Evolutionary conservation across 1,140 invertebrate species (phyloP).

Genomic region (Amyelois transitella): DNA sequence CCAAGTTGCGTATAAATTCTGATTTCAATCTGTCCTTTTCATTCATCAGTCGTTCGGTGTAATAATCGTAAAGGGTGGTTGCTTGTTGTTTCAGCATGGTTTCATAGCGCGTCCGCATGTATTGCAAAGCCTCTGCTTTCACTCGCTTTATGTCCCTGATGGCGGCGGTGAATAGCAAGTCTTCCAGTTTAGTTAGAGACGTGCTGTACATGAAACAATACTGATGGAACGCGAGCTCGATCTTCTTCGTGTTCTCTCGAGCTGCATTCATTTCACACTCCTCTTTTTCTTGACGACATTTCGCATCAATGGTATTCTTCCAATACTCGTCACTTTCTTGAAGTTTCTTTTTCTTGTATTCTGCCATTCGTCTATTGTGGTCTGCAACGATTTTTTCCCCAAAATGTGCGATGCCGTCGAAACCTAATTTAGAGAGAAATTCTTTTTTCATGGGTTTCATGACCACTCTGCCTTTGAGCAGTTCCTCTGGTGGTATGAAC

Average conservation of each 20-base stretch:
- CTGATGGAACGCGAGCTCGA: slow-evolving; percentile 43
- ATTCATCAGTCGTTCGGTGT: slow-evolving; percentile 31
- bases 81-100: slow-evolving; percentile 42
- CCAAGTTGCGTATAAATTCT: slow-evolving; percentile 34
- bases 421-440: slow-evolving; percentile 36
- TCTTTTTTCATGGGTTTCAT: slow-evolving; percentile 44
- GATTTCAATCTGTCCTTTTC: slow-evolving; percentile 38
- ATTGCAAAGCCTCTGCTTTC: slow-evolving; percentile 26
- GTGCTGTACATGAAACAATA: slow-evolving; percentile 40
- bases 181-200: slow-evolving; percentile 45
- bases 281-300: slow-evolving; percentile 28
- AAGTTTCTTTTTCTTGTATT: slow-evolving; percentile 33
- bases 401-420: slow-evolving; percentile 34
- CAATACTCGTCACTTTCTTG: slow-evolving; percentile 39
- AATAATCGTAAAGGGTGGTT: slow-evolving; percentile 38
- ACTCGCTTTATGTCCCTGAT: slow-evolving; percentile 35
- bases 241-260: slow-evolving; percentile 36
- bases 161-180: slow-evolving; percentile 36
- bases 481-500: slow-evolving; percentile 45
- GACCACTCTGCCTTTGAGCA: slow-evolving; percentile 39
- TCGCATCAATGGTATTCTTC: slow-evolving; percentile 29
- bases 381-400: slow-evolving; percentile 31
- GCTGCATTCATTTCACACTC: slow-evolving; percentile 28
- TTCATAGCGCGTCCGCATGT: slow-evolving; percentile 36
- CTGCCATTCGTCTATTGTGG: slow-evolving; percentile 32